Percentiles rank a stretch among this genome's conserved stretches.
phyloP scores from a whole-genome alignment of 1,140 invertebrate genomes.

The Calosoma granatense region DNA sequence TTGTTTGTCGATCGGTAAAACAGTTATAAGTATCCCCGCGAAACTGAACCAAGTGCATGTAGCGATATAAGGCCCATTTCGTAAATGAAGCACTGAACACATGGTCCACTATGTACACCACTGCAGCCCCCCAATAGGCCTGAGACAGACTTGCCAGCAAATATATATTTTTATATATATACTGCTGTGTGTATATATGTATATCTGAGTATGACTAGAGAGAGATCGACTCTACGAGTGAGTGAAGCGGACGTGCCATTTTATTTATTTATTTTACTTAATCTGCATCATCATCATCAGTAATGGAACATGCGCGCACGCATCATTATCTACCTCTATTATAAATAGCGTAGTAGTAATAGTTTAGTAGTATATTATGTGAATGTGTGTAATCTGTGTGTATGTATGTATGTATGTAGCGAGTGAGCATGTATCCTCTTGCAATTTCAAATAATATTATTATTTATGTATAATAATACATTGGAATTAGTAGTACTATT shows the following conservation, averaged over 20 bases:
- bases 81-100: slow-evolving; percentile 8
- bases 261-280: not conserved
- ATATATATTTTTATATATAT: no score
- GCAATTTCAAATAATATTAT: no score
- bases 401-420: no score
- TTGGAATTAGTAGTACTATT: no score
- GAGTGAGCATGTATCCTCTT: no score
- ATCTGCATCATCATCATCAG: not conserved
- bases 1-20: slow-evolving; percentile 1
- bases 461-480: no score
- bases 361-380: not conserved
- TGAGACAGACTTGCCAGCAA: not conserved
- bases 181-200: no score
- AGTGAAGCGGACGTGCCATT: slow-evolving; percentile 10
- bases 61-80: slow-evolving; percentile 5
- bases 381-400: not conserved
- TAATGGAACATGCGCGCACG: not conserved
- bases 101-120: slow-evolving; percentile 6
- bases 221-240: slow-evolving; percentile 7
- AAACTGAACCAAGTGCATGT: slow-evolving; percentile 1
- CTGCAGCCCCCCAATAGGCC: not conserved
- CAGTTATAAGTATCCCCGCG: not conserved
- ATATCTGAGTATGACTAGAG: slow-evolving; percentile 1
- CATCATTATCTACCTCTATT: no score
- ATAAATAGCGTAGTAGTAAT: no score